Evolutionary conservation across 2,113 vertebrate species (phyloP).

Genomic region (Hydropotes inermis): DNA sequence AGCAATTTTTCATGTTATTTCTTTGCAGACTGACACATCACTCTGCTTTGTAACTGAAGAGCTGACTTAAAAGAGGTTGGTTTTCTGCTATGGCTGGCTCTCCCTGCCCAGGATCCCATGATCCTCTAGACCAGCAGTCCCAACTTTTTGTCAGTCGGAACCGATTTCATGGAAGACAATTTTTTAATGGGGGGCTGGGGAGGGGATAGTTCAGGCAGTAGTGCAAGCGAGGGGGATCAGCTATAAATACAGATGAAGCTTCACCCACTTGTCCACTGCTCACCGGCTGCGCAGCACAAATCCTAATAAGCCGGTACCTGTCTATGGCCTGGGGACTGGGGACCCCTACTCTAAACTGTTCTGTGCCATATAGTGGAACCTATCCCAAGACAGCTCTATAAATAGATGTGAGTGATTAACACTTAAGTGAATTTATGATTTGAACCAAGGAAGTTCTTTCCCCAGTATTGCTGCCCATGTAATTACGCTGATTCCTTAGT

Average conservation of each 20-base stretch:
- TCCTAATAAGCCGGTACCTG: not conserved
- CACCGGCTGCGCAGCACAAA: not conserved
- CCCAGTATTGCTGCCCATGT: not conserved
- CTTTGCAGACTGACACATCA: constrained; percentile 22
- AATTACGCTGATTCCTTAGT: not conserved
- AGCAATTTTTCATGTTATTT: constrained; percentile 48
- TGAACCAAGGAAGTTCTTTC: not conserved
- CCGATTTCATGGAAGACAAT: not conserved
- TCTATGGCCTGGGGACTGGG: not conserved
- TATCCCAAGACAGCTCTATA: not conserved
- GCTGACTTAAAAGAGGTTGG: not conserved
- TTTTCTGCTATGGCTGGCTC: not conserved
- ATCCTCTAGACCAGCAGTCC: not conserved
- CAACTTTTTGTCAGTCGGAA: not conserved
- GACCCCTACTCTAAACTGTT: not conserved
- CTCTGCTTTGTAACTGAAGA: not conserved
- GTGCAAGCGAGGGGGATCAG: not conserved
- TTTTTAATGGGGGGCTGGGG: not conserved
- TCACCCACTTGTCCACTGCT: not conserved
- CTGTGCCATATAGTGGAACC: not conserved
- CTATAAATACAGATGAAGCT: not conserved
- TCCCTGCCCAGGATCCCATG: not conserved
- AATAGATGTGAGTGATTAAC: not conserved
- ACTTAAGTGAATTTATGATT: not conserved
- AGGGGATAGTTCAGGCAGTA: not conserved